Conservation (phyloP, 2,797 vertebrate genomes). For the Vespertilio murinus region DNA sequence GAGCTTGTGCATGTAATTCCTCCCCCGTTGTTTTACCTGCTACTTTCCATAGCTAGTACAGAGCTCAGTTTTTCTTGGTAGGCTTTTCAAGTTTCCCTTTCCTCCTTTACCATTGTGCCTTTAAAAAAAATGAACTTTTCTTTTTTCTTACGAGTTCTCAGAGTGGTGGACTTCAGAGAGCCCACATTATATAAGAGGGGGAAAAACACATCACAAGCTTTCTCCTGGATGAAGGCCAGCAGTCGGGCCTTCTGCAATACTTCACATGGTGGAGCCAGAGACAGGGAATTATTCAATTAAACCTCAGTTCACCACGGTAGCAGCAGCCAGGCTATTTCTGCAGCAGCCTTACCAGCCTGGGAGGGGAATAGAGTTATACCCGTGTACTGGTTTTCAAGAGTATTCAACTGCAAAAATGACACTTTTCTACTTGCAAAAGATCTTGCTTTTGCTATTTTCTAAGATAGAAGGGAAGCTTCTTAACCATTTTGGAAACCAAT, state of each 20-base stretch:
- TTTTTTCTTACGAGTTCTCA: background rate
- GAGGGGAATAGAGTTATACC: constrained; percentile 63
- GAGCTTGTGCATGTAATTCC: background rate
- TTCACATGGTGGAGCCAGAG: constrained; percentile 65
- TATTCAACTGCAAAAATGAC: constrained; percentile 75
- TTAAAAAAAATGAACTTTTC: background rate
- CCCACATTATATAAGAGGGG: background rate
- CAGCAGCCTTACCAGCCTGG: constrained; percentile 51
- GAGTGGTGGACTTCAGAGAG: background rate
- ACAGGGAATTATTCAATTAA: constrained; percentile 71
- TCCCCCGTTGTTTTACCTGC: background rate
- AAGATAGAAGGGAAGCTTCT: constrained; percentile 40
- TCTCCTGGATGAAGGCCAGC: constrained; percentile 34
- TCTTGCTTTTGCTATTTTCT: constrained; percentile 65
- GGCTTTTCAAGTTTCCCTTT: background rate
- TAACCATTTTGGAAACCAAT: constrained; percentile 70
- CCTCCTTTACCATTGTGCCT: background rate
- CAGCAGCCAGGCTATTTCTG: constrained; percentile 63
- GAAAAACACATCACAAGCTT: background rate
- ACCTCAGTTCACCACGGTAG: constrained; percentile 41
- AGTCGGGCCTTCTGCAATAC: constrained; percentile 13
- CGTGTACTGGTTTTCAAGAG: constrained; percentile 74
- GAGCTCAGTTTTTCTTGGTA: background rate
- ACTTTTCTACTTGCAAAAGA: constrained; percentile 65
- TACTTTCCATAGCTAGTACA: background rate